Evolutionary conservation across 2,797 vertebrate genomes (phyloP).

Genomic region (Babyrousa celebensis): DNA sequence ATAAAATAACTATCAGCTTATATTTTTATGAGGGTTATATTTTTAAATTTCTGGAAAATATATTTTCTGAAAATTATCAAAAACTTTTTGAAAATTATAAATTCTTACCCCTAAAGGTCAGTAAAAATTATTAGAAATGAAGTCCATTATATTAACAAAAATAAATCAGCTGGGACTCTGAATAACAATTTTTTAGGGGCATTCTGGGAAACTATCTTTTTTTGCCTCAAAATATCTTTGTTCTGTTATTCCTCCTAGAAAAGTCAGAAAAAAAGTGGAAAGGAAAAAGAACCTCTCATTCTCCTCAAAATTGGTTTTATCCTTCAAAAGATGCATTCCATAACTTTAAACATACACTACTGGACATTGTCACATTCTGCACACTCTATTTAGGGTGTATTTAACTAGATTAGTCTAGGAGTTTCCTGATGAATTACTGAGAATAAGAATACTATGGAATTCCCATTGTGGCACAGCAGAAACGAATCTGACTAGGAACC

Average conservation of each 20-base stretch:
- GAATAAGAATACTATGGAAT: background rate
- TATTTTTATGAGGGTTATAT: background rate
- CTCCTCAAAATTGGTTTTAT: background rate
- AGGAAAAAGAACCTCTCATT: background rate
- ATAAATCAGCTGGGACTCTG: background rate
- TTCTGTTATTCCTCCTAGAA: background rate
- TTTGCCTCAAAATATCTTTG: background rate
- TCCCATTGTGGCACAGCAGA: too few species aligned
- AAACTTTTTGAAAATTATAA: slow-evolving; percentile 6
- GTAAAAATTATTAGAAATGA: slow-evolving; percentile 17
- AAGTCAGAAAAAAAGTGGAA: background rate
- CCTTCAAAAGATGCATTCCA: background rate
- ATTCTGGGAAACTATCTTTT: background rate
- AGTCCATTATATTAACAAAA: slow-evolving; percentile 49
- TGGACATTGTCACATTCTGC: background rate
- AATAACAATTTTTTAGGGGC: background rate
- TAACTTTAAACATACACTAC: background rate
- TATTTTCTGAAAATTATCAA: background rate
- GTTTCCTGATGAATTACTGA: slow-evolving; percentile 4
- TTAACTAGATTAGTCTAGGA: background rate
- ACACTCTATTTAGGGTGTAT: background rate
- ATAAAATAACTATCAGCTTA: background rate
- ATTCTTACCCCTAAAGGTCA: background rate
- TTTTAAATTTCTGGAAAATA: background rate
- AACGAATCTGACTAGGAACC: too few species aligned